A percentile compares a stretch with the other conserved stretches of the same genome.
Evolutionary conservation across 2,113 vertebrate species (phyloP).

Genomic region (Apteryx owenii): DNA sequence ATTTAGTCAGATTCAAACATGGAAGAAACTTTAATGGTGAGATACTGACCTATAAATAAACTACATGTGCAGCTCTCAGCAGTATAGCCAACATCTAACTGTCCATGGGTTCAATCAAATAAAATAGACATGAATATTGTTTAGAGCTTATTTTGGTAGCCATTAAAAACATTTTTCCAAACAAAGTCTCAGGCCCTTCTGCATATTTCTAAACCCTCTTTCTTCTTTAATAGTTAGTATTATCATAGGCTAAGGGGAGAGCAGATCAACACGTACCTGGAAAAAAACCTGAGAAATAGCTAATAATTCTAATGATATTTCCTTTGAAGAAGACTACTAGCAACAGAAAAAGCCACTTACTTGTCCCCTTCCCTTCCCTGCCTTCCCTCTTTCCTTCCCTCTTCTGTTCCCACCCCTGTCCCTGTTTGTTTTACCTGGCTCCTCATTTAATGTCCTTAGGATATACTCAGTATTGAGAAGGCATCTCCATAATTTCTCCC

Average conservation of each 20-base stretch:
- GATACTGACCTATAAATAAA: background rate
- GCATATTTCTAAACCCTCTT: background rate
- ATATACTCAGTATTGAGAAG: background rate
- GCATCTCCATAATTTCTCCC: background rate
- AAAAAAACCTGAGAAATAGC: background rate
- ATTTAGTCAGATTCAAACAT: background rate
- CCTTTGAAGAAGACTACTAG: background rate
- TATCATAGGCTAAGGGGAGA: background rate
- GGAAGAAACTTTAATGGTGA: background rate
- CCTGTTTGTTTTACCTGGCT: background rate
- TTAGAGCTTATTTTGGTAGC: background rate
- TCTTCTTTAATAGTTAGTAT: background rate
- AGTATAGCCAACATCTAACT: background rate
- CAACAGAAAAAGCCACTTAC: background rate
- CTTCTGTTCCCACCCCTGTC: background rate
- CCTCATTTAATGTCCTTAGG: background rate
- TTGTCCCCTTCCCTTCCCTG: background rate
- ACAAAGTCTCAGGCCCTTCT: background rate
- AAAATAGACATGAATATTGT: background rate
- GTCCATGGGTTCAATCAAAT: background rate
- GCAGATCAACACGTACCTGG: background rate
- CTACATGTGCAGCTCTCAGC: background rate
- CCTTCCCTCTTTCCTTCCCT: background rate
- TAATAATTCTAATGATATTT: background rate
- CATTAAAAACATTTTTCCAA: background rate